Evolutionary conservation across 1,140 invertebrate species (phyloP).

Genomic region (Eumaeus atala): DNA sequence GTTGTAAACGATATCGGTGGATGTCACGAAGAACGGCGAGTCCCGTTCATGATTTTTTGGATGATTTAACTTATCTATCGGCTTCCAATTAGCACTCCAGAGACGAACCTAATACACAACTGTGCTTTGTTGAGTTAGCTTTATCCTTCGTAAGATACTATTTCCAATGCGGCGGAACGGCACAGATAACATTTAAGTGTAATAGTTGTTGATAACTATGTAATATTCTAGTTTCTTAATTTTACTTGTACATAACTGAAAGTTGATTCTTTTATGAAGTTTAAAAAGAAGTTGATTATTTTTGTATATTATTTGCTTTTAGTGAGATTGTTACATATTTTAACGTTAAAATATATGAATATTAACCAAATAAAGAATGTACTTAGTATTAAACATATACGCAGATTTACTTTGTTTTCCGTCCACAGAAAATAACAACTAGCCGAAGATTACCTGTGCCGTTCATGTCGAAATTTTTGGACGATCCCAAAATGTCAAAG

Average conservation of each 20-base stretch:
- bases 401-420: conserved; percentile 7
- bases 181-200: neutral
- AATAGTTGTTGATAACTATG: neutral
- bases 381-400: conserved; percentile 4
- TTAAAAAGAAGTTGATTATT: neutral
- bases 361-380: conserved; percentile 11
- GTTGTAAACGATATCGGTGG: neutral
- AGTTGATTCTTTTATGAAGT: neutral
- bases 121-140: conserved; percentile 2
- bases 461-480: conserved; percentile 18
- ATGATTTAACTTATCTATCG: conserved; percentile 3
- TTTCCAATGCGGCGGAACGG: neutral
- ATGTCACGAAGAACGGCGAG: neutral
- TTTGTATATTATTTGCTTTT: conserved; percentile 12
- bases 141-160: neutral
- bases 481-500: conserved; percentile 27
- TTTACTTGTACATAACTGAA: conserved; percentile 4
- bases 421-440: conserved; percentile 2
- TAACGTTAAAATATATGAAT: conserved; percentile 12
- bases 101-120: neutral
- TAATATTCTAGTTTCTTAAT: neutral
- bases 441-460: neutral
- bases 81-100: conserved; percentile 4
- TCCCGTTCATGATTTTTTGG: neutral
- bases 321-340: conserved; percentile 14